Base-by-base conservation (phyloP, 2,113 vertebrate genomes). In the Prietella phreatophila region DNA sequence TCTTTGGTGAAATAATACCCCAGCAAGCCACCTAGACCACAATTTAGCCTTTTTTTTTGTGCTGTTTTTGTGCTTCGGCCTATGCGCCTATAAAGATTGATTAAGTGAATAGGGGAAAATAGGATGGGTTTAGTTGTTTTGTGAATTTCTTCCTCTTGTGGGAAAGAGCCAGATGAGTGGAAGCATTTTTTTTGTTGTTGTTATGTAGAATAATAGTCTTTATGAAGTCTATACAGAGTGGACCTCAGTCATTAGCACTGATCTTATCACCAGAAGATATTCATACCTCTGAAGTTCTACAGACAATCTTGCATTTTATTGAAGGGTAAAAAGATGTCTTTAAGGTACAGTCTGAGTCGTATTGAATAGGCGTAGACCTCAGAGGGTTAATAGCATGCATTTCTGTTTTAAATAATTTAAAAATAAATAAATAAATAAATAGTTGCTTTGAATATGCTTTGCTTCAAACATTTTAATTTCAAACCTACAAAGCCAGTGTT, bases 21-120 rank as follows among this genome's bases (percentile, higher is more conserved):
- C 93, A 95, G 94, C 95, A 95, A 96, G 95, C 94, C 93, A 94
- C 92, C 94, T 91, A 85, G 93, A 92, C 94, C 92, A 92, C 89
- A 92, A 92, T 95, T 92, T 91, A 92, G 92, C 69, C 36, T 78
- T 78, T 86, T 87, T 87, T 89, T 88, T 47, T 47, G 42, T 42
- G 6, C 86, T 84, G 80, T 88, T 88, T 88, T 86, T 88, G 89
- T 88, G 79, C 39, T 33, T 58, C 30, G 0, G 61, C 9, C 63
- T 82, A 36, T 82, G 22, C 6, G 36, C 25, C 63, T 47, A 69
- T 71, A 87, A 82, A 82, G 88, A 86, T 78, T 60, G 81, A 71
- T 83, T 79, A 85, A 82, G 60, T 79, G 85, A 85, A 67, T 58
- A 63, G 58, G 60, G 78, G 61, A 63, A 71, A 87, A 85, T 79